Percentiles rank a stretch among this genome's conserved stretches.
phyloP scores from a whole-genome alignment of 2,797 vertebrate species.

The Lacerta viridis region DNA sequence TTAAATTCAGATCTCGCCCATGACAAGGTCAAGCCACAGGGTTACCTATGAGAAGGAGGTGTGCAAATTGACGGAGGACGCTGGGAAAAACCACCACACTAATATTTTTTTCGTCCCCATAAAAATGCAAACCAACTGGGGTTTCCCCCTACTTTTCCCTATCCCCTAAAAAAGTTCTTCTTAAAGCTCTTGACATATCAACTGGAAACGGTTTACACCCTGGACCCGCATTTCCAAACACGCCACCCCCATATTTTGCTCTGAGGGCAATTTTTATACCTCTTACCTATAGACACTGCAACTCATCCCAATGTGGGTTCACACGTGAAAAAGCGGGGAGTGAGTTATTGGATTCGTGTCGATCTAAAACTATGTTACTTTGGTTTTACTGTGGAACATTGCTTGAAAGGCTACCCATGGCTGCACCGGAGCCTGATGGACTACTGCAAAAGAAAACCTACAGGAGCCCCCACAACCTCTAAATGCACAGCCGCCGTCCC shows the following conservation, averaged over 20 bases:
- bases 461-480: background rate
- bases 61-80: constrained; percentile 65
- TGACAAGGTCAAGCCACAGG: constrained; percentile 82
- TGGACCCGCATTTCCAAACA: constrained; percentile 65
- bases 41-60: constrained; percentile 75
- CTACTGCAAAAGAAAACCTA: constrained; percentile 56
- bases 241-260: constrained; percentile 47
- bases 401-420: constrained; percentile 25
- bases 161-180: background rate
- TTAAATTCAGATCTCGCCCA: constrained; percentile 81
- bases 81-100: constrained; percentile 42
- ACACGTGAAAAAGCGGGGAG: constrained; percentile 26
- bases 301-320: constrained; percentile 53
- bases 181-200: constrained; percentile 63
- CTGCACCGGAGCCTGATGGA: constrained; percentile 48
- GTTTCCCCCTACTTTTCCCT: background rate
- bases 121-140: constrained; percentile 51
- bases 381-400: constrained; percentile 56
- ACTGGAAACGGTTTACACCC: constrained; percentile 74
- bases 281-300: constrained; percentile 68
- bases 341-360: constrained; percentile 22
- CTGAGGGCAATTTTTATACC: constrained; percentile 71
- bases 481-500: background rate
- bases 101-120: constrained; percentile 51
- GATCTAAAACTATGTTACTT: constrained; percentile 30